phyloP scores from a whole-genome alignment of 2,113 vertebrate species.

The Tursiops truncatus region DNA sequence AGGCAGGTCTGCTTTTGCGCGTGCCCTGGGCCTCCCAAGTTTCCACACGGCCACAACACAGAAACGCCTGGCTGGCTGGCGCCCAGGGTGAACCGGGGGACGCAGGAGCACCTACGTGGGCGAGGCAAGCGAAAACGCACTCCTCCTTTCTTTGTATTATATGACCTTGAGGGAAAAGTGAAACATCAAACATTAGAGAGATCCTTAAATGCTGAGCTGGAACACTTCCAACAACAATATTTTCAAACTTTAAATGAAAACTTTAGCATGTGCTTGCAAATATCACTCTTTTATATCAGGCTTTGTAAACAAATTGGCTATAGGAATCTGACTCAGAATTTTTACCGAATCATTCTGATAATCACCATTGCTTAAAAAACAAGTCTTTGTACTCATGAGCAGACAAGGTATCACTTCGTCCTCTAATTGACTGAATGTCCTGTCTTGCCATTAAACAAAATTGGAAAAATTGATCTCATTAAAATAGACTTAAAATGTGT shows the following conservation, averaged over 20 bases:
- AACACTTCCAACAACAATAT: neutral
- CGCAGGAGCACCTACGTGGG: fast-evolving
- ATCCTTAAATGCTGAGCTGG: neutral
- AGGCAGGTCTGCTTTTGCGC: neutral
- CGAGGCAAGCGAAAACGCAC: fast-evolving
- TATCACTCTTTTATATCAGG: neutral
- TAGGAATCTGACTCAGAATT: neutral
- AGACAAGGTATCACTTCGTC: neutral
- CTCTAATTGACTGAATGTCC: neutral
- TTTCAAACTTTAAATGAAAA: neutral
- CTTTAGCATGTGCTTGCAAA: too few relatives aligned
- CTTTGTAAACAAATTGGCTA: neutral
- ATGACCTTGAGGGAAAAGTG: neutral
- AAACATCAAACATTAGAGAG: neutral
- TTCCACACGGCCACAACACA: fast-evolving
- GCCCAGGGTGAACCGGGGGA: fast-evolving
- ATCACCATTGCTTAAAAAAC: too few relatives aligned
- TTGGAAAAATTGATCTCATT: neutral
- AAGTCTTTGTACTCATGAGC: neutral
- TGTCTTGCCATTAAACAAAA: neutral
- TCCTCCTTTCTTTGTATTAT: too few relatives aligned
- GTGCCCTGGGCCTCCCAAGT: neutral
- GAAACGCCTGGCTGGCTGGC: neutral
- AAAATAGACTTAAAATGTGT: too few relatives aligned
- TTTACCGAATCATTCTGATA: neutral